These are phyloP conservation scores for Merops nubicus DNA, from an alignment of 2,113 vertebrate genomes.

Conservation along the genomic window DNA sequence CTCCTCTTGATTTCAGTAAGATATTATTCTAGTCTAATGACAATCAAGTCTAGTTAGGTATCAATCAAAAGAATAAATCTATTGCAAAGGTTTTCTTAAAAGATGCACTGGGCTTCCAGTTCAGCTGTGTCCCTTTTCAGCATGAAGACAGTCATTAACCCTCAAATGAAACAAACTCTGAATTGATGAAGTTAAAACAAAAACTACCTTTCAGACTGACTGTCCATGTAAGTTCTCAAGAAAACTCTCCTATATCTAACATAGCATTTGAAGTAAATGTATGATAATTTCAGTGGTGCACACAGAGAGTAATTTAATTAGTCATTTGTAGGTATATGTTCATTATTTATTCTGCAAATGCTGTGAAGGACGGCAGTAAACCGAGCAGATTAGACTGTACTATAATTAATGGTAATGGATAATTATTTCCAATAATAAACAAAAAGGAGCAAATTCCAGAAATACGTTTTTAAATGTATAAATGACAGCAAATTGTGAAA, in stretches of 20 bases:
- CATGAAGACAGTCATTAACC: neutral
- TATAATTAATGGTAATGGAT: neutral
- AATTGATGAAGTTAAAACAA: neutral
- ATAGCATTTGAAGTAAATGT: neutral
- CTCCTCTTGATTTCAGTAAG: neutral
- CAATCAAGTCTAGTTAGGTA: constrained; percentile 27
- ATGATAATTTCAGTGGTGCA: neutral
- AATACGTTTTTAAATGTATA: neutral
- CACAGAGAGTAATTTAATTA: neutral
- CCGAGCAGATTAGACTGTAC: neutral
- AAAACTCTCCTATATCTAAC: neutral
- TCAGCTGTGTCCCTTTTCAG: neutral
- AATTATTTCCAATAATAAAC: neutral
- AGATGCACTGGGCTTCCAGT: neutral
- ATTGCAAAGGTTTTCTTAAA: constrained; percentile 1
- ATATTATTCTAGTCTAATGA: constrained; percentile 23
- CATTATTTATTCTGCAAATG: neutral
- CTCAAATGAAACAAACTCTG: neutral
- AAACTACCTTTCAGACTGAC: neutral
- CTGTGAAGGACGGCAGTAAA: neutral
- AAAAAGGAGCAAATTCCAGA: neutral
- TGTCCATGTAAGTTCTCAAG: neutral
- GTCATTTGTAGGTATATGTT: neutral
- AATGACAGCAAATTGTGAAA: neutral
- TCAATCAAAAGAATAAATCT: constrained; percentile 52